Conservation (phyloP, 2,797 vertebrate genomes). For the Melanogrammus aeglefinus region DNA sequence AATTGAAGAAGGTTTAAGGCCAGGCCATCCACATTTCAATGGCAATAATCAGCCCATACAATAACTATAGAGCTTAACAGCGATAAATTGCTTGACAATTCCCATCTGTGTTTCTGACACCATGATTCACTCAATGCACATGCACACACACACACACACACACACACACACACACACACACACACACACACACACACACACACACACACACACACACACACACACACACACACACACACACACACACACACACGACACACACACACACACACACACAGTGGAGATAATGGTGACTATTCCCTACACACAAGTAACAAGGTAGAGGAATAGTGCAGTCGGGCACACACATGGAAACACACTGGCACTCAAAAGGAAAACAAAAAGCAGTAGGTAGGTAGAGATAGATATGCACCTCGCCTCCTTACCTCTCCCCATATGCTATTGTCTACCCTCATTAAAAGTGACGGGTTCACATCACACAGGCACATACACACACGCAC, state of each 20-base stretch:
- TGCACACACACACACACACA: constrained; percentile 20
- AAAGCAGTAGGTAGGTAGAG: constrained; percentile 41
- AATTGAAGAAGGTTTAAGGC: constrained; percentile 39
- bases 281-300: constrained; percentile 1
- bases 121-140: constrained; percentile 24
- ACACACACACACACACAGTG: constrained; percentile 6
- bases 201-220: constrained; percentile 11
- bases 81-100: constrained; percentile 37
- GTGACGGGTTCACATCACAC: constrained; percentile 68
- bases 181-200: not conserved
- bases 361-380: constrained; percentile 50
- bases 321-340: not conserved
- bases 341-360: constrained; percentile 18
- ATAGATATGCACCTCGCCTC: constrained; percentile 38
- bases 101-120: constrained; percentile 57
- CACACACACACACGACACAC: constrained; percentile 9
- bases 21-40: constrained; percentile 21
- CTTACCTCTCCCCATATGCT: constrained; percentile 60
- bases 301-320: constrained; percentile 6
- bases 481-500: constrained; percentile 26
- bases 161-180: constrained; percentile 16
- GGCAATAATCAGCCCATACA: constrained; percentile 15
- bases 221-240: constrained; percentile 17
- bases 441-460: constrained; percentile 75
- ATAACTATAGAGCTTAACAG: constrained; percentile 35